Evolutionary conservation across 2,888 invertebrate genomes (phyloP), one percentile per base, ranked within the genome.

Genomic region (Callosobruchus maculatus): DNA sequence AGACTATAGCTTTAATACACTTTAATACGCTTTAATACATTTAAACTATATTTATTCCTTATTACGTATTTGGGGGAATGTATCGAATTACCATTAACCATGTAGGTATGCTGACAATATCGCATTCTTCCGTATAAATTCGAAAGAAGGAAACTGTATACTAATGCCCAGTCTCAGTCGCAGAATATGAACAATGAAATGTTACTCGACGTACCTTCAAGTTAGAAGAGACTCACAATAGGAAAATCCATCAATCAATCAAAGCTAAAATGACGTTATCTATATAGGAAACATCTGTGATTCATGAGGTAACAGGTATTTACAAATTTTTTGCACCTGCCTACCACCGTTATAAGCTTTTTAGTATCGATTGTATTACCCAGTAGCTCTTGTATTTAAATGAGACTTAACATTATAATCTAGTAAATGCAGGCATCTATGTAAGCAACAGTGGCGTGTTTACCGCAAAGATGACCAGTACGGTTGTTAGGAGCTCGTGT

Each of bases 281-380:
- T 77, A 76, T 76, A 73, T 69, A 78, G 79, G 79, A 79, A 79
- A 75, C 77, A 74, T 76, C 76, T 73, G 72, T 77, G 74, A 73
- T 74, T 70, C 75, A 73, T 67, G 75, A 22, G 30, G 73, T 72
- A 77, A 77, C 78, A 78, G 77, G 77, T 77, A 78, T 74, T 71
- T 72, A 70, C 22, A 68, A 70, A 67, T 75, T 75, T 73, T 75
- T 73, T 71, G 30, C 70, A 68, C 22, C 26, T 26, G 26, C 2
- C 26, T 20, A 30, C 26, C 72, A 68, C 72, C 72, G 72, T 72
- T 72, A 72, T 20, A 72, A 72, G 26, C 26, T 68, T 49, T 49
- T 49, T 49, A 49, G 49, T 18, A 18, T 49, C 49, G 49, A 49
- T 49, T 49, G 49, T 49, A 13, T 49, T 49, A 13, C 49, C 49